phyloP scores from a whole-genome alignment of 2,888 invertebrate species.

The Proisotoma minuta region DNA sequence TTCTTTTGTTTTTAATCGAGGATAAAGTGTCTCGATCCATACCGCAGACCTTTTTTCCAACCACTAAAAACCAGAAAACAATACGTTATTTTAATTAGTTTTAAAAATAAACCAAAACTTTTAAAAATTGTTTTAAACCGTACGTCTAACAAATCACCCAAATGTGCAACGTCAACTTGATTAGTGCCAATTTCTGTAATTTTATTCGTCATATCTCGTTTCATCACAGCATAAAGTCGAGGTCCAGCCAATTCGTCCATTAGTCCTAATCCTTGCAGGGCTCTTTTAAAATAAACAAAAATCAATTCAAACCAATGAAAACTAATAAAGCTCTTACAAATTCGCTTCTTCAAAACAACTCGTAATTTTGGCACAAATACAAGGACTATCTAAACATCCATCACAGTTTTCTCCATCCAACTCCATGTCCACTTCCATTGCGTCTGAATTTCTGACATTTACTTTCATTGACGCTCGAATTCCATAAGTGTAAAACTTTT shows the following conservation, averaged over 20 bases:
- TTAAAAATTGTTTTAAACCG: too few relatives aligned
- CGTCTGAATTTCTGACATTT: slow-evolving; percentile 4
- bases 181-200: slow-evolving; percentile 81
- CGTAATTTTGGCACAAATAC: slow-evolving; percentile 29
- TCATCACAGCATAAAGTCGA: slow-evolving; percentile 75
- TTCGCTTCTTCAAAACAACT: slow-evolving; percentile 69
- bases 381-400: slow-evolving; percentile 30
- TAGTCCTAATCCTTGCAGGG: slow-evolving; percentile 31
- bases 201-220: slow-evolving; percentile 74
- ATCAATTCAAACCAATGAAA: neutral
- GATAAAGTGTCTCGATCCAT: slow-evolving; percentile 78
- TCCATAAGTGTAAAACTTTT: slow-evolving; percentile 38
- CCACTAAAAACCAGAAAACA: slow-evolving; percentile 70
- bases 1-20: slow-evolving; percentile 53
- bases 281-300: slow-evolving; percentile 20
- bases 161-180: slow-evolving; percentile 77
- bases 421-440: neutral
- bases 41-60: slow-evolving; percentile 76
- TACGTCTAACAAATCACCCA: slow-evolving; percentile 69
- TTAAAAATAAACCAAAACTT: too few relatives aligned
- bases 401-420: slow-evolving; percentile 24
- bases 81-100: slow-evolving; percentile 19
- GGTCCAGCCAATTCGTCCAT: slow-evolving; percentile 75
- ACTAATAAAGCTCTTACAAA: slow-evolving; percentile 55
- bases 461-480: slow-evolving; percentile 30